Evolutionary conservation across 2,113 vertebrate species (phyloP).

Genomic region (Chlorodrepanis virens): DNA sequence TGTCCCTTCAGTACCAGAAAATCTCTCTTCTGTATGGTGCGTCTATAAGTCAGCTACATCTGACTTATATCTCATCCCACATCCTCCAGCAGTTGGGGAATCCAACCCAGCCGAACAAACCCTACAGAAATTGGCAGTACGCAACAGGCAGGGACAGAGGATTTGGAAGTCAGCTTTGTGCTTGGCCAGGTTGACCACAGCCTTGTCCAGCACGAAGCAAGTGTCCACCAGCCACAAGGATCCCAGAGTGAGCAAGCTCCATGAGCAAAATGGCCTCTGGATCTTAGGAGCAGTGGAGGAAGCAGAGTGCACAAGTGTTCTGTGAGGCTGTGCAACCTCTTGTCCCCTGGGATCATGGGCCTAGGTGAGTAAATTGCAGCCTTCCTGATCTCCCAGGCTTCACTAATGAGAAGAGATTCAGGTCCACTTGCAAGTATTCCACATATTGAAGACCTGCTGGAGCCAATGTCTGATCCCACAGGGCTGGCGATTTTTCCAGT

Average conservation of each 20-base stretch:
- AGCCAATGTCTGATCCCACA: not conserved
- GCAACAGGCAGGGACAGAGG: not conserved
- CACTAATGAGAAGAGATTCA: not conserved
- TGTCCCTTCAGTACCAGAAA: not conserved
- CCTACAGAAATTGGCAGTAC: accelerated
- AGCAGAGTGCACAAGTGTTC: not conserved
- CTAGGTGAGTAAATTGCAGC: not conserved
- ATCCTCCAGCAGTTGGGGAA: not conserved
- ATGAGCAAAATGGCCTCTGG: not conserved
- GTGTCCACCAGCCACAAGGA: not conserved
- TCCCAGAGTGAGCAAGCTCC: not conserved
- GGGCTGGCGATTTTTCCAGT: not conserved
- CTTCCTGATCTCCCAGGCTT: not conserved
- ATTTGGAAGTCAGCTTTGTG: not conserved
- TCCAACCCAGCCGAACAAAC: not conserved
- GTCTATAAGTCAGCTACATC: not conserved
- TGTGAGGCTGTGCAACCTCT: not conserved
- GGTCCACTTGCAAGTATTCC: not conserved
- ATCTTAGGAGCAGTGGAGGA: not conserved
- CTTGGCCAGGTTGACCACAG: not conserved
- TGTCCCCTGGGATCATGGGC: not conserved
- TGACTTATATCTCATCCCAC: not conserved
- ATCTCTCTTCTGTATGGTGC: not conserved
- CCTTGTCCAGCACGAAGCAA: not conserved
- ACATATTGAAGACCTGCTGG: not conserved